Percentiles rank a stretch among this genome's conserved stretches.
These are phyloP conservation scores for Sericinus montela DNA, from an alignment of 2,888 invertebrate species.

Conservation along the genomic window DNA sequence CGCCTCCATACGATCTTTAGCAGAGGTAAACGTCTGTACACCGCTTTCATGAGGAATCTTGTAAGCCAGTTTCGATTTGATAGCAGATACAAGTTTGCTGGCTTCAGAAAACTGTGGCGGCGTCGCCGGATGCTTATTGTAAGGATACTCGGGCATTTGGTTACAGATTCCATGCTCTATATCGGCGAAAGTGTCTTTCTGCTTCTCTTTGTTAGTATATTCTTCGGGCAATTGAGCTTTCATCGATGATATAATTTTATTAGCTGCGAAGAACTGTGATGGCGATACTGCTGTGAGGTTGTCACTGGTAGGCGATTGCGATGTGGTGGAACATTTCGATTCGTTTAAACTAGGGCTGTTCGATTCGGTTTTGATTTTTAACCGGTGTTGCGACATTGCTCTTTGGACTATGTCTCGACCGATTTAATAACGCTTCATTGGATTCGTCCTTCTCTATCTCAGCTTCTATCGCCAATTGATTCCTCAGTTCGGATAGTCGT, in stretches of 20 bases:
- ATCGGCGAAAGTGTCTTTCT: slow-evolving; percentile 65
- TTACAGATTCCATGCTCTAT: slow-evolving; percentile 66
- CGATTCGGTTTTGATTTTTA: slow-evolving; percentile 29
- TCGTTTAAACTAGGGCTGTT: slow-evolving; percentile 49
- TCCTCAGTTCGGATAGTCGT: slow-evolving; percentile 23
- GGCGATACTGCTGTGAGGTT: slow-evolving; percentile 57
- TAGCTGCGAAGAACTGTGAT: slow-evolving; percentile 68
- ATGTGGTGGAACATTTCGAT: slow-evolving; percentile 35
- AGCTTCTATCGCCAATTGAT: slow-evolving; percentile 26
- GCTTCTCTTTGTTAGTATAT: slow-evolving; percentile 49
- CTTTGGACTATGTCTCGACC: slow-evolving; percentile 35
- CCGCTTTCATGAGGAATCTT: slow-evolving; percentile 42
- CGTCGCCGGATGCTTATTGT: slow-evolving; percentile 63
- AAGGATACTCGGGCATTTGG: slow-evolving; percentile 63
- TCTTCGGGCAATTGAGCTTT: slow-evolving; percentile 68
- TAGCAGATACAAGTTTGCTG: slow-evolving; percentile 63
- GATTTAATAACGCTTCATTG: slow-evolving; percentile 5
- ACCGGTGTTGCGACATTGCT: slow-evolving; percentile 35
- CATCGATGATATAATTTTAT: slow-evolving; percentile 69
- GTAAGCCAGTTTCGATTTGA: slow-evolving; percentile 61
- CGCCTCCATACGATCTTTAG: slow-evolving; percentile 50
- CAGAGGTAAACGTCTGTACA: slow-evolving; percentile 36
- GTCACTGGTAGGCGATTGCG: slow-evolving; percentile 57
- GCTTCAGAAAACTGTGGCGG: slow-evolving; percentile 73
- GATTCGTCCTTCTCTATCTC: background rate